A percentile compares a stretch with the other conserved stretches of the same genome.
Evolutionary conservation across 2,888 invertebrate species (phyloP).

Genomic region (Carcina quercana): DNA sequence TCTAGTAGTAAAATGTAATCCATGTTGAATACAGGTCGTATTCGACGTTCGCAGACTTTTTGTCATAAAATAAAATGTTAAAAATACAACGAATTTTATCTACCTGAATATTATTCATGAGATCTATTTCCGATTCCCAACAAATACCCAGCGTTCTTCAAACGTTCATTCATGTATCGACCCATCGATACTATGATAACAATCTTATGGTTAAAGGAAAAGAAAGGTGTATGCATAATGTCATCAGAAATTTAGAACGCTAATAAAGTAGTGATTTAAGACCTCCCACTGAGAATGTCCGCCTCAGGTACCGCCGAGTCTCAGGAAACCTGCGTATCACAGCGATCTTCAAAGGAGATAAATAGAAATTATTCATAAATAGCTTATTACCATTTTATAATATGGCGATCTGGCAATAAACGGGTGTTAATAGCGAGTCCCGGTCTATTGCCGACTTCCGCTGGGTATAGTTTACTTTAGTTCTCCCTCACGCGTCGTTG

Average conservation of each 20-base stretch:
- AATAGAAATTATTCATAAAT: slow-evolving; percentile 26
- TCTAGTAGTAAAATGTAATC: too few relatives aligned
- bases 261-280: slow-evolving; percentile 37
- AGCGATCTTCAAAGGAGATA: slow-evolving; percentile 7
- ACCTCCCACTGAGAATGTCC: slow-evolving; percentile 33
- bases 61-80: too few relatives aligned
- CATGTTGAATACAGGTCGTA: too few relatives aligned
- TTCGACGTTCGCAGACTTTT: too few relatives aligned
- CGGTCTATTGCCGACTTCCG: slow-evolving; percentile 32
- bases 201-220: slow-evolving; percentile 30
- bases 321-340: slow-evolving; percentile 14
- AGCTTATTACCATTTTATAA: slow-evolving; percentile 32
- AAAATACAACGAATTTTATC: too few relatives aligned
- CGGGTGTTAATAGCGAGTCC: slow-evolving; percentile 24
- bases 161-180: slow-evolving; percentile 12
- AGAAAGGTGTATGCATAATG: slow-evolving; percentile 27
- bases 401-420: slow-evolving; percentile 32
- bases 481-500: slow-evolving; percentile 11
- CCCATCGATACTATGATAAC: slow-evolving; percentile 26
- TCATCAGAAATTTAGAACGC: slow-evolving; percentile 27
- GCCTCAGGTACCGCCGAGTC: slow-evolving; percentile 5
- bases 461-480: slow-evolving; percentile 10
- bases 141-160: slow-evolving; percentile 3
- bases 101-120: background rate
- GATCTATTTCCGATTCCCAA: background rate